Percentiles rank a stretch among this genome's conserved stretches.
Conservation (phyloP, 2,113 vertebrate species). For the Austrofundulus limnaeus region DNA sequence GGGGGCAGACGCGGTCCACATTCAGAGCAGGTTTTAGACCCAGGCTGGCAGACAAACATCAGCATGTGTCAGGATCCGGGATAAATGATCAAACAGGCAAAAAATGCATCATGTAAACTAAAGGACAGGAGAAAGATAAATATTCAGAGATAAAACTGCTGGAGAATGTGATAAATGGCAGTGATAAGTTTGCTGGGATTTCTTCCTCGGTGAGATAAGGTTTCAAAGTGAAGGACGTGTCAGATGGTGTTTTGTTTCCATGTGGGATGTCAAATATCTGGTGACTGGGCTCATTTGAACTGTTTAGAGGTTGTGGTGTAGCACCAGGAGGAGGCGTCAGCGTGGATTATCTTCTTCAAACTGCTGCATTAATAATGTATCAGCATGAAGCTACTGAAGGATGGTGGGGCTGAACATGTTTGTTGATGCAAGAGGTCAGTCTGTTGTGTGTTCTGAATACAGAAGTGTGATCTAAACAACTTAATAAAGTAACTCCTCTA, state of each 20-base stretch:
- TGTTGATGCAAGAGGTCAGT: background rate
- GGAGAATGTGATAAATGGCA: conserved; percentile 54
- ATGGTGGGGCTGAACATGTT: background rate
- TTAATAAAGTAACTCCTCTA: background rate
- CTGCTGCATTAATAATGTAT: conserved; percentile 45
- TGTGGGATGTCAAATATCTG: conserved; percentile 10
- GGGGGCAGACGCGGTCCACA: conserved; percentile 68
- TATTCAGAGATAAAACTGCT: conserved; percentile 30
- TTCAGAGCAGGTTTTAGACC: background rate
- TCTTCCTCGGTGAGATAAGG: conserved; percentile 31
- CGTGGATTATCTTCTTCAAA: conserved; percentile 22
- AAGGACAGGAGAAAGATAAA: conserved; percentile 45
- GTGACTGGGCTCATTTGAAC: conserved; percentile 5
- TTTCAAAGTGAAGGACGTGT: conserved; percentile 50
- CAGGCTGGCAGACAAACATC: conserved; percentile 35
- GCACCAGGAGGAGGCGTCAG: conserved; percentile 5
- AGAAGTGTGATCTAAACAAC: background rate
- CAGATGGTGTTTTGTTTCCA: conserved; percentile 29
- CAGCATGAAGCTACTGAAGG: conserved; percentile 23
- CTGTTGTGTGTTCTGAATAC: conserved; percentile 6
- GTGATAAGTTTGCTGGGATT: conserved; percentile 39
- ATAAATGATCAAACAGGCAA: conserved; percentile 57
- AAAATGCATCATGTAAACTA: conserved; percentile 58
- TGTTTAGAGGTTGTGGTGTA: background rate
- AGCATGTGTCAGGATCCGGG: conserved; percentile 50